phyloP scores from a whole-genome alignment of 2,888 invertebrate genomes.

The Megalurothrips usitatus region DNA sequence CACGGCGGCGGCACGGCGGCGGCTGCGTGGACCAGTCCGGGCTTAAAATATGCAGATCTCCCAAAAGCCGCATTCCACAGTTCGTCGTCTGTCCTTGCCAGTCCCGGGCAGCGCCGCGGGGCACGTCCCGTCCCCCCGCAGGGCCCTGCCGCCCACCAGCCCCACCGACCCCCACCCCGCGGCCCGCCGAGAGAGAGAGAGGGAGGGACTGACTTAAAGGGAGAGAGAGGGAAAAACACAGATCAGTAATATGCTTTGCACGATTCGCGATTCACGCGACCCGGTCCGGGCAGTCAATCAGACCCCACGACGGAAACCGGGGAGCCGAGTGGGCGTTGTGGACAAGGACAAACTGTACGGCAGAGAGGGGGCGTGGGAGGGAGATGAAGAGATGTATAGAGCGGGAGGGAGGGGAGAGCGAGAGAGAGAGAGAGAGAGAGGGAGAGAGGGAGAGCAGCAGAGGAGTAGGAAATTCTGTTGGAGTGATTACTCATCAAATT shows the following conservation, averaged over 20 bases:
- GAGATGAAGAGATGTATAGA: too few relatives aligned
- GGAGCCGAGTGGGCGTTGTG: background rate
- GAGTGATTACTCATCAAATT: conserved; percentile 24
- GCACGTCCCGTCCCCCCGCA: too few relatives aligned
- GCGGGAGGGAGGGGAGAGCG: background rate
- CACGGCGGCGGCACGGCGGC: too few relatives aligned
- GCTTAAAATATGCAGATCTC: conserved; percentile 13
- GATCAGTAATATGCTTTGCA: background rate
- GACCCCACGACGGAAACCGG: background rate
- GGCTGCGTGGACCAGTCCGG: too few relatives aligned
- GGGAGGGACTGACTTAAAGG: too few relatives aligned
- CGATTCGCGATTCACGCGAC: background rate
- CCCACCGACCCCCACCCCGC: background rate
- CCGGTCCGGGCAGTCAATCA: background rate
- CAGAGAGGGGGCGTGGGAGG: background rate
- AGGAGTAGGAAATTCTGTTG: background rate
- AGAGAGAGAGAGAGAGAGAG: background rate
- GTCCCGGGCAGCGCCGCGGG: background rate
- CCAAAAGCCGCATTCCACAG: conserved; percentile 21
- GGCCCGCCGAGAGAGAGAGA: background rate
- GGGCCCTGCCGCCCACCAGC: too few relatives aligned
- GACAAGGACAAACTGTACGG: background rate
- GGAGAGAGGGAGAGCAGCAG: background rate
- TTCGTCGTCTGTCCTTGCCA: conserved; percentile 1
- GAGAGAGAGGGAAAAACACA: background rate